Evolutionary conservation across 1,140 invertebrate species (phyloP).

Genomic region (Ridgeia piscesae): DNA sequence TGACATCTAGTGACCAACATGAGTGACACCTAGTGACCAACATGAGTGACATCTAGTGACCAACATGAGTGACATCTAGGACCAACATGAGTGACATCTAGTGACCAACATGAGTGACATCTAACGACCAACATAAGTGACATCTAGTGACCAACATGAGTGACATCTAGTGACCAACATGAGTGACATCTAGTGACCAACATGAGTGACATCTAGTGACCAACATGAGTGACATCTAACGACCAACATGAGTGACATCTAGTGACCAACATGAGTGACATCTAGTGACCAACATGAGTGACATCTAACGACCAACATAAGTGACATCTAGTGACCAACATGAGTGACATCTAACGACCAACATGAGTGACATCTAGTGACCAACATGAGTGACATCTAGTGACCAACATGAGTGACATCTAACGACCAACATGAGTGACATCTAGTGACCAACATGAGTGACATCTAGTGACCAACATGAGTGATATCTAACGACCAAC

Average conservation of each 20-base stretch:
- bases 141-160: not conserved
- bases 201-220: conserved; percentile 54
- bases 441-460: conserved; percentile 38
- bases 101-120: not conserved
- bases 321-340: conserved; percentile 27
- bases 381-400: not conserved
- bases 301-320: not conserved
- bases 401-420: conserved; percentile 29
- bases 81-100: no score
- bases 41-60: not conserved
- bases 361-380: conserved; percentile 54
- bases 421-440: conserved; percentile 46
- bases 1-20: not conserved
- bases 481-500: conserved; percentile 25
- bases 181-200: conserved; percentile 27
- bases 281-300: conserved; percentile 34
- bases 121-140: not conserved
- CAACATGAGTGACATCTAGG: not conserved
- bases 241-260: conserved; percentile 29
- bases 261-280: conserved; percentile 49
- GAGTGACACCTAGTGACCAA: not conserved
- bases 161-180: conserved; percentile 6
- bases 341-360: no score
- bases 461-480: conserved; percentile 3
- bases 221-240: not conserved